Conservation (phyloP, 1,140 invertebrate genomes). For the Sarcophaga bullata region DNA sequence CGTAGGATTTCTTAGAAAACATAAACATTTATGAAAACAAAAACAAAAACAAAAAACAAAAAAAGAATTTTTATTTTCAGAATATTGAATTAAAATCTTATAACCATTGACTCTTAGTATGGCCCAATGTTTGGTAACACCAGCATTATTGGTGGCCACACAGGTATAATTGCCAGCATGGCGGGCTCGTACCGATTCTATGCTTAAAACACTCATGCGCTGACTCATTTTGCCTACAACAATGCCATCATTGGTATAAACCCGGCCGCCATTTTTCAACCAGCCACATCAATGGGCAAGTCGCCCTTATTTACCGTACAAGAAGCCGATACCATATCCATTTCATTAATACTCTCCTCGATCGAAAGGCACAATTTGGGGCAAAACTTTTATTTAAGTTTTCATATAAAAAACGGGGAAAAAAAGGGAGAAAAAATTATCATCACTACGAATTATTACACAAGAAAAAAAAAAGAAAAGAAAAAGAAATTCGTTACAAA, state of each 20-base stretch:
- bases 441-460: background rate
- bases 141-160: conserved; percentile 78
- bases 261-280: conserved; percentile 63
- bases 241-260: conserved; percentile 61
- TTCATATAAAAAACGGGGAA: background rate
- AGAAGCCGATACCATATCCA: conserved; percentile 73
- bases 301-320: conserved; percentile 87
- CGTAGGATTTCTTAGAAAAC: background rate
- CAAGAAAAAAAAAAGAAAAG: conserved; percentile 20
- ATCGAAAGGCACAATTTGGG: conserved; percentile 74
- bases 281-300: conserved; percentile 79
- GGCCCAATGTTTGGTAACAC: conserved; percentile 74
- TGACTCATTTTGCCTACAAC: conserved; percentile 70
- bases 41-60: conserved; percentile 28
- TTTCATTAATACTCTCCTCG: conserved; percentile 73
- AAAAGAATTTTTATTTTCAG: conserved; percentile 4
- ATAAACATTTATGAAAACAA: conserved; percentile 14
- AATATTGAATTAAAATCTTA: conserved; percentile 17
- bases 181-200: conserved; percentile 70
- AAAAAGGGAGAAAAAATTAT: background rate
- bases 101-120: conserved; percentile 73
- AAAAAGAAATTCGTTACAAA: background rate
- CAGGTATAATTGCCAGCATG: conserved; percentile 77
- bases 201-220: conserved; percentile 72
- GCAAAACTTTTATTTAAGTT: conserved; percentile 69